Conservation (phyloP, 1,140 invertebrate species). For the Nasonia giraulti region DNA sequence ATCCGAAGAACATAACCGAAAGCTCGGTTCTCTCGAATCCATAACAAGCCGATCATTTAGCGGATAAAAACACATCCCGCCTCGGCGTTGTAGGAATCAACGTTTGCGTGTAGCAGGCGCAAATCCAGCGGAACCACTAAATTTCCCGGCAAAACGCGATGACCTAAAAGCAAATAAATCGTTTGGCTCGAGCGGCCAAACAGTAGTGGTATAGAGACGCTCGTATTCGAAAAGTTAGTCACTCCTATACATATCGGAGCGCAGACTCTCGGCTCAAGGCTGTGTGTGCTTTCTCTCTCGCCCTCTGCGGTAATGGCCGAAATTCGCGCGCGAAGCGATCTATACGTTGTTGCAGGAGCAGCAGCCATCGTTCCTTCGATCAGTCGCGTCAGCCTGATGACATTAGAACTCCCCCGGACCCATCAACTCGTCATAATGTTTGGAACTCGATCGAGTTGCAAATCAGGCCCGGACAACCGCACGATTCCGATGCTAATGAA, state of each 20-base stretch:
- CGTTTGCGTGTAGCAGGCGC: too few relatives aligned
- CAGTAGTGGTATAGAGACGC: not conserved
- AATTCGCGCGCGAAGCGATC: not conserved
- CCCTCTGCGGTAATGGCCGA: too few relatives aligned
- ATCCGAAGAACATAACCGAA: too few relatives aligned
- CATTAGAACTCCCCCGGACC: not conserved
- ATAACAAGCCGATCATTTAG: not conserved
- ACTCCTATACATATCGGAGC: not conserved
- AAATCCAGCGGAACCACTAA: not conserved
- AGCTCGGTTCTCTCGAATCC: not conserved
- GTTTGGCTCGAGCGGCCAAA: not conserved
- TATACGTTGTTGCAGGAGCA: not conserved
- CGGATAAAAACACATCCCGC: not conserved
- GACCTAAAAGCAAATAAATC: not conserved
- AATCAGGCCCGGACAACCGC: slow-evolving; percentile 11
- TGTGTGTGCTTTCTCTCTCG: not conserved
- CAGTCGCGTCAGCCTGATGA: not conserved
- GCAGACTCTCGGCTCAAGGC: not conserved
- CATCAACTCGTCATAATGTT: slow-evolving; percentile 39
- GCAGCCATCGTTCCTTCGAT: not conserved
- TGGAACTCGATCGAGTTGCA: slow-evolving; percentile 42
- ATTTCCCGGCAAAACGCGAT: not conserved
- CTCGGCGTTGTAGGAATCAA: too few relatives aligned
- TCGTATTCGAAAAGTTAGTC: not conserved
- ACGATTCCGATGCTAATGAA: slow-evolving; percentile 54